Base-by-base conservation (phyloP, 2,113 vertebrate species). In the Desmodus rotundus region DNA sequence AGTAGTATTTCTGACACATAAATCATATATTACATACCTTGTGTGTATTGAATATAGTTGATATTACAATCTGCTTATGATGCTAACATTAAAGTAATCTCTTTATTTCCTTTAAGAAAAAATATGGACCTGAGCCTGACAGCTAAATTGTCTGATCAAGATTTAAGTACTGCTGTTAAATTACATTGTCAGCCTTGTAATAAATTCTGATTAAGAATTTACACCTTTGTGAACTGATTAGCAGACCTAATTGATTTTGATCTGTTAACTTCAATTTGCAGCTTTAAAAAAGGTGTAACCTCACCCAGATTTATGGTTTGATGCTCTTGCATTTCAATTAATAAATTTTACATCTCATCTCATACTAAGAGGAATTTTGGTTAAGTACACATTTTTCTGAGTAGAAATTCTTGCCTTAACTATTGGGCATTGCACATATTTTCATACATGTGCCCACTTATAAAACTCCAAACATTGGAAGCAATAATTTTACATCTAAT, bases 181-280 rank as follows among this genome's bases (percentile, higher is more conserved):
- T 97, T 94, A 86, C 82, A 87, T 74, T 94, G 61, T 95, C 84
- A 85, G 52, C 20, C 41, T 96, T 16, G 20, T 92, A 97, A 98
- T 97, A 97, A 97, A 97, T 97, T 74, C 90, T 95, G 70, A 94
- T 95, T 85, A 97, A 97, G 73, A 97, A 97, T 97, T 92, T 97
- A 95, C 80, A 90, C 89, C 87, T 97, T 97, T 96, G 38, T 36
- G 47, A 97, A 80, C 36, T 95, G 82, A 95, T 89, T 96, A 98
- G 77, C 58, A 89, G 92, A 96, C 76, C n/a, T 97, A 92, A 97
- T 83, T 96, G 92, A 97, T 96, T 98, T 96, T 97, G 63, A 92
- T 96, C 76, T 92, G 84, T 97, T 97, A 97, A 97, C 91, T 97
- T 97, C 36, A 96, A 94, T 97, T 98, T 96, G 56, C 68, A 96